These are phyloP conservation scores for Epirrhoe alternata DNA, from an alignment of 2,888 invertebrate genomes.

Conservation along the genomic window DNA sequence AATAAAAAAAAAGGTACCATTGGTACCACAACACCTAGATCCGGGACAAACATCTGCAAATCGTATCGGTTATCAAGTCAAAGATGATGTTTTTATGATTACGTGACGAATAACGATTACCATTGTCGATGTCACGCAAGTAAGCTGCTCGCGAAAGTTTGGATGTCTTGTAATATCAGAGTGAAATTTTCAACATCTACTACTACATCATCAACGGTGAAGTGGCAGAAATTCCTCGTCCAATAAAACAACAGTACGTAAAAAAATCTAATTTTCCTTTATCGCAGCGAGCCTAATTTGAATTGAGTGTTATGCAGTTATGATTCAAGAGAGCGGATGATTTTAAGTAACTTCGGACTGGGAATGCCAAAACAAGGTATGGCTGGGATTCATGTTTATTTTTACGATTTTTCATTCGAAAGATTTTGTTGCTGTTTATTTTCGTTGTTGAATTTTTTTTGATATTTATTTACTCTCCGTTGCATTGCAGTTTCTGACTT, in stretches of 20 bases:
- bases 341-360: constrained; percentile 70
- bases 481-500: neutral
- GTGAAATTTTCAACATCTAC: neutral
- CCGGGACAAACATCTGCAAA: too few species aligned
- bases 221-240: constrained; percentile 64
- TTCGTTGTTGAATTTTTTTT: neutral
- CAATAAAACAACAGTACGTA: constrained; percentile 83
- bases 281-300: constrained; percentile 82
- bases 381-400: constrained; percentile 14
- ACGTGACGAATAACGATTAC: too few species aligned
- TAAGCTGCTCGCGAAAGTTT: too few species aligned
- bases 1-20: too few species aligned
- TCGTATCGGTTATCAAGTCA: too few species aligned
- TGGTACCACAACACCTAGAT: too few species aligned
- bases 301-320: constrained; percentile 84
- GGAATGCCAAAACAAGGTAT: constrained; percentile 50
- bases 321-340: constrained; percentile 82
- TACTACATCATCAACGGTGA: constrained; percentile 38
- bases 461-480: neutral
- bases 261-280: constrained; percentile 83
- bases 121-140: too few species aligned
- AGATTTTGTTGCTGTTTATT: neutral
- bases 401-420: constrained; percentile 7
- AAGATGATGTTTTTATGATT: too few species aligned
- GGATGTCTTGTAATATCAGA: neutral